phyloP scores from a whole-genome alignment of 2,888 invertebrate genomes.

The Cremastobaeus sp. region DNA sequence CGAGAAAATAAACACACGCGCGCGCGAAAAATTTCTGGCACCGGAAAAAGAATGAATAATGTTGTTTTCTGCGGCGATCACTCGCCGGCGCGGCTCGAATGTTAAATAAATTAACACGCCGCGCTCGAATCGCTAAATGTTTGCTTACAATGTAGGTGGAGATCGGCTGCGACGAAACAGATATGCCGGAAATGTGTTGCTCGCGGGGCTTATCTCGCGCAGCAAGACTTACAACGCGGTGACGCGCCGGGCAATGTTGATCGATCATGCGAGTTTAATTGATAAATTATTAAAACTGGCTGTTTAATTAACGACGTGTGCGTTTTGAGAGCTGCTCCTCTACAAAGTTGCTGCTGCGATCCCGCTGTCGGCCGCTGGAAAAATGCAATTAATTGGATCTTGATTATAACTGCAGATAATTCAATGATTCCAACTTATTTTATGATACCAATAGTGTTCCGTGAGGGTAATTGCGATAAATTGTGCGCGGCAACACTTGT shows the following conservation, averaged over 20 bases:
- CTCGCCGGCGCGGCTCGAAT: too few relatives aligned
- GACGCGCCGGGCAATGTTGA: conserved; percentile 20
- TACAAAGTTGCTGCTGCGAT: too few relatives aligned
- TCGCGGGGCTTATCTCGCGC: conserved; percentile 37
- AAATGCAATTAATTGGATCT: too few relatives aligned
- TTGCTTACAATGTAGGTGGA: conserved; percentile 47
- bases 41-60: not conserved
- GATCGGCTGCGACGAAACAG: conserved; percentile 37
- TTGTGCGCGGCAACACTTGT: too few relatives aligned
- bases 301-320: too few relatives aligned
- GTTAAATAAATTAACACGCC: conserved; percentile 45
- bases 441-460: not conserved
- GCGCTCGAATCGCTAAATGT: conserved; percentile 33
- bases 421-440: too few relatives aligned
- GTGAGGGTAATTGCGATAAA: too few relatives aligned
- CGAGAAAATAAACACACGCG: conserved; percentile 26
- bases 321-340: too few relatives aligned
- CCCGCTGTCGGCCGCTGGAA: too few relatives aligned
- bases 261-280: conserved; percentile 32
- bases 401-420: too few relatives aligned
- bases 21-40: too few relatives aligned
- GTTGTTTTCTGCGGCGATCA: conserved; percentile 33
- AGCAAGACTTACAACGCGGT: conserved; percentile 25
- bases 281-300: conserved; percentile 34
- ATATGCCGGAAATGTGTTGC: conserved; percentile 46